Percentiles rank a stretch among this genome's conserved stretches.
Evolutionary conservation across 2,888 invertebrate genomes (phyloP).

Genomic region (Melanargia galathea): DNA sequence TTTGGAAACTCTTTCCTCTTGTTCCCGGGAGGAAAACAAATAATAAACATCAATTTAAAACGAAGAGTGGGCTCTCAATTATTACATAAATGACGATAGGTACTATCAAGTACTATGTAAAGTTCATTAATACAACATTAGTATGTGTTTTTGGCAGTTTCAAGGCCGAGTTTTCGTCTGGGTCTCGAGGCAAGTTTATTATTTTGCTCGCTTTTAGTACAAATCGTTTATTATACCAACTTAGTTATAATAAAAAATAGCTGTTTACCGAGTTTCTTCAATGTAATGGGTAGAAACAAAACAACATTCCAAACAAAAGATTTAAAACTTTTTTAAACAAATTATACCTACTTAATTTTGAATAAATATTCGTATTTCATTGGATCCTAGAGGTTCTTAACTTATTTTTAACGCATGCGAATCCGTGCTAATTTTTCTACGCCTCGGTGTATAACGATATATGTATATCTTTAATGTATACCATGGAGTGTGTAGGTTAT

Average conservation of each 20-base stretch:
- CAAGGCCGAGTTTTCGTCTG: constrained; percentile 31
- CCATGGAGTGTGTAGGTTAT: too few relatives aligned
- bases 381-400: too few relatives aligned
- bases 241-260: not conserved
- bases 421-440: too few relatives aligned
- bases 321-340: too few relatives aligned
- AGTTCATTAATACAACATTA: constrained; percentile 25
- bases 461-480: too few relatives aligned
- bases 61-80: not conserved
- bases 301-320: not conserved
- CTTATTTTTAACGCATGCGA: too few relatives aligned
- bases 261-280: not conserved
- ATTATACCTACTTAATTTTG: too few relatives aligned
- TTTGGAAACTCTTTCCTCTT: not conserved
- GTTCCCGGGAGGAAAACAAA: not conserved
- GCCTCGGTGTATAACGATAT: too few relatives aligned
- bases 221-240: not conserved
- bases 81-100: not conserved
- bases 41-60: not conserved
- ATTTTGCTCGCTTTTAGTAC: constrained; percentile 15
- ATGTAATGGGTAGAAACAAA: not conserved
- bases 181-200: constrained; percentile 20
- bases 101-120: constrained; percentile 19
- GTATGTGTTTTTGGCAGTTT: constrained; percentile 28
- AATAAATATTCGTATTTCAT: too few relatives aligned